These are phyloP conservation scores for Amia ocellicauda DNA, from an alignment of 2,113 vertebrate species.

Conservation along the genomic window DNA sequence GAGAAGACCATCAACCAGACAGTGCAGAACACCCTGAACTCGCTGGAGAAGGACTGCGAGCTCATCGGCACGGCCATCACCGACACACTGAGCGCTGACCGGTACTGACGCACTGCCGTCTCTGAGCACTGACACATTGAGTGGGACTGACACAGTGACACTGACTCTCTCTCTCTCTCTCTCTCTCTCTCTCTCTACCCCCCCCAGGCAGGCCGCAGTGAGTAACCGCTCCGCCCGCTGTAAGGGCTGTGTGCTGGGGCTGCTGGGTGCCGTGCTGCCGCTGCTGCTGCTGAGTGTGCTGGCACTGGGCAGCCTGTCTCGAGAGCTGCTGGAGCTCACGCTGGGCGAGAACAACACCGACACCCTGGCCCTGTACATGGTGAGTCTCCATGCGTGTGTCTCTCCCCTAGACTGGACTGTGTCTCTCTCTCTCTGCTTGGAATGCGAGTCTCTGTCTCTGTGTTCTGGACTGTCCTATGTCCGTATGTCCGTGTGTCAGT, in stretches of 20 bases:
- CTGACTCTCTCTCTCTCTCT: background rate
- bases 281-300: slow-evolving; percentile 58
- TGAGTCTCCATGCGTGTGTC: slow-evolving; percentile 44
- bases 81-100: slow-evolving; percentile 50
- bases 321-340: slow-evolving; percentile 47
- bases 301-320: slow-evolving; percentile 56
- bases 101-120: slow-evolving; percentile 47
- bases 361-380: slow-evolving; percentile 59
- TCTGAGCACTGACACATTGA: background rate
- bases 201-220: slow-evolving; percentile 47
- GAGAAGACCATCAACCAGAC: slow-evolving; percentile 80
- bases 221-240: slow-evolving; percentile 60
- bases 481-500: background rate
- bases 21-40: slow-evolving; percentile 74
- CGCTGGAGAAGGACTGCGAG: slow-evolving; percentile 75
- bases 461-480: background rate
- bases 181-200: background rate
- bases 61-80: slow-evolving; percentile 60
- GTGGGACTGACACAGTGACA: background rate
- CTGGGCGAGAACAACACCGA: slow-evolving; percentile 57
- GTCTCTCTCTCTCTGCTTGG: background rate
- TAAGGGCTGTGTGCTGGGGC: slow-evolving; percentile 63
- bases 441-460: background rate
- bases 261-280: slow-evolving; percentile 65
- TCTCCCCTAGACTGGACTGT: no score